A percentile compares a stretch with the other conserved stretches of the same genome.
phyloP scores from a whole-genome alignment of 1,140 invertebrate genomes.

The Nylanderia fulva region DNA sequence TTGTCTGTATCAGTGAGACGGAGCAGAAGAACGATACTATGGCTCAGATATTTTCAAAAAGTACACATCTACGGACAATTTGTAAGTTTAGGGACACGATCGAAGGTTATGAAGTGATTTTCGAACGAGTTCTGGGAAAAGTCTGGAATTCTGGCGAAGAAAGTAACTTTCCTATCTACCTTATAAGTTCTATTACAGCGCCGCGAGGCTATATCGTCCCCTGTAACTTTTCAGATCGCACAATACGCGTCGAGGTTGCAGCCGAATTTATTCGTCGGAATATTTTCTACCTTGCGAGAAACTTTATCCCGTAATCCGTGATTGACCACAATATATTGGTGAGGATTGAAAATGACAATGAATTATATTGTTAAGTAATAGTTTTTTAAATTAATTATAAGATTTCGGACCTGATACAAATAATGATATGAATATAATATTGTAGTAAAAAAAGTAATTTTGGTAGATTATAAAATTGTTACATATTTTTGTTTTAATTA shows the following conservation, averaged over 20 bases:
- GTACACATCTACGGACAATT: constrained; percentile 22
- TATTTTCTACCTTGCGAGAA: constrained; percentile 11
- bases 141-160: constrained; percentile 40
- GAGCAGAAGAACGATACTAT: not conserved
- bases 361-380: not conserved
- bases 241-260: constrained; percentile 22
- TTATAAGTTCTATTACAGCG: constrained; percentile 48
- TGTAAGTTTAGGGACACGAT: constrained; percentile 40
- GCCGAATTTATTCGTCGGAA: constrained; percentile 42
- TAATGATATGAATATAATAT: not conserved
- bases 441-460: not conserved
- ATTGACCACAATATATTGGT: not conserved
- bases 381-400: constrained; percentile 29
- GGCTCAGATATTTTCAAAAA: constrained; percentile 9
- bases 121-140: constrained; percentile 2
- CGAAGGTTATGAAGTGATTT: constrained; percentile 58
- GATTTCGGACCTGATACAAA: not conserved
- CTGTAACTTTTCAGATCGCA: constrained; percentile 43
- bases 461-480: not conserved
- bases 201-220: constrained; percentile 37
- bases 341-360: not conserved
- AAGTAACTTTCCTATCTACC: constrained; percentile 46
- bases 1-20: not conserved
- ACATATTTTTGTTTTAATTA: constrained; percentile 1
- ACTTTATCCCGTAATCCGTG: constrained; percentile 7